These are phyloP conservation scores for Brachionus calyciflorus DNA, from an alignment of 1,140 invertebrate genomes.

Conservation along the genomic window DNA sequence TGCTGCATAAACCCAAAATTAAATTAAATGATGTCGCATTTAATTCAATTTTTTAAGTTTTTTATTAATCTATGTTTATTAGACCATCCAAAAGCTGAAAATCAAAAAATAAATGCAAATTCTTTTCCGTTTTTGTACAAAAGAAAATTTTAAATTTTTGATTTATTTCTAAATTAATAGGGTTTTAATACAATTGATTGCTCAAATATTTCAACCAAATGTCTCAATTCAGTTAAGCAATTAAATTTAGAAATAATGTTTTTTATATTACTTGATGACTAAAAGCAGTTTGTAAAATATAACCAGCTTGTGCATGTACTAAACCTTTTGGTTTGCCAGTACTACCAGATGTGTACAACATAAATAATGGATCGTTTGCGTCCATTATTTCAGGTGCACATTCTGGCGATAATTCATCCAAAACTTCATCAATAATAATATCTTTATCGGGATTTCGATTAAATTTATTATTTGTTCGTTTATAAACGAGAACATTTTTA, in stretches of 20 bases:
- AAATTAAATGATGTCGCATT: no score
- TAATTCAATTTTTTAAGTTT: no score
- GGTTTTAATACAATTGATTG: no score
- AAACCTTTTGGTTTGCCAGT: conserved; percentile 66
- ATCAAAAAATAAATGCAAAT: neutral
- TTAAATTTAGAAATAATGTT: no score
- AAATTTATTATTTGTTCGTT: conserved; percentile 49
- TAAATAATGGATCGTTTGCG: conserved; percentile 65
- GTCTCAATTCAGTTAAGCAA: no score
- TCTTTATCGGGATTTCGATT: neutral
- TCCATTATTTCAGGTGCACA: conserved; percentile 61
- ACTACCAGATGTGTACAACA: conserved; percentile 66
- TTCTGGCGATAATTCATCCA: conserved; percentile 48
- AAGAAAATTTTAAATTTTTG: no score
- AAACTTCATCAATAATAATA: conserved; percentile 51
- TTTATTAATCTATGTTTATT: no score
- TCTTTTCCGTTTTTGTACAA: no score
- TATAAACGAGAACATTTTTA: conserved; percentile 62
- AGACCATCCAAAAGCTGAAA: no score
- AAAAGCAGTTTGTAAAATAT: conserved; percentile 63
- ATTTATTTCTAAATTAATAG: no score
- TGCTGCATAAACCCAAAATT: no score
- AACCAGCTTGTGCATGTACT: conserved; percentile 63
- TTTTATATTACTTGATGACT: conserved; percentile 56
- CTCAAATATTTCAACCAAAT: no score